Evolutionary conservation across 2,888 invertebrate species (phyloP).

Genomic region (Phyllotreta striolata): DNA sequence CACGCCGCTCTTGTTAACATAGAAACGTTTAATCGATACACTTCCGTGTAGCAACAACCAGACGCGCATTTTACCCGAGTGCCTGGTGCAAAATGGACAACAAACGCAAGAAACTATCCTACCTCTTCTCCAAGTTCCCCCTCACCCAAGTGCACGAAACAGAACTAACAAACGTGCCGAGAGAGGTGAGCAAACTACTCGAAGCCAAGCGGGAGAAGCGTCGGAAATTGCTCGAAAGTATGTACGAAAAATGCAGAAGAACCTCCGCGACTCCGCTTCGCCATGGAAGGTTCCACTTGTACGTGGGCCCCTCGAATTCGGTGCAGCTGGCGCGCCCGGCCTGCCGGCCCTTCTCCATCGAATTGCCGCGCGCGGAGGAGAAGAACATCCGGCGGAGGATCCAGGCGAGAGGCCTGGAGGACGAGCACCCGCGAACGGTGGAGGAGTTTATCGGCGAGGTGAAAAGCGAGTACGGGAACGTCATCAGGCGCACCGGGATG

Average conservation of each 20-base stretch:
- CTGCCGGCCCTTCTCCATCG: constrained; percentile 7
- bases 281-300: constrained; percentile 23
- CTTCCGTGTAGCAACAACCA: too few relatives aligned
- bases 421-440: constrained; percentile 64
- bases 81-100: constrained; percentile 22
- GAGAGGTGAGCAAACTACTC: constrained; percentile 39
- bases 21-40: too few relatives aligned
- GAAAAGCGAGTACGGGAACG: constrained; percentile 66
- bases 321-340: too few relatives aligned
- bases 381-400: constrained; percentile 67
- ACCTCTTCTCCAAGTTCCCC: constrained; percentile 29
- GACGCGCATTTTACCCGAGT: too few relatives aligned
- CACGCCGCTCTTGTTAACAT: too few relatives aligned
- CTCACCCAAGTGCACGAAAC: constrained; percentile 26
- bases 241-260: constrained; percentile 39
- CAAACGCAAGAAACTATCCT: constrained; percentile 12
- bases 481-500: constrained; percentile 57
- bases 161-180: constrained; percentile 37
- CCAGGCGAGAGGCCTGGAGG: constrained; percentile 65
- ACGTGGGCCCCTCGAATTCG: too few relatives aligned
- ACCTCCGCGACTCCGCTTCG: too few relatives aligned
- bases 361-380: constrained; percentile 64
- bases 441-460: constrained; percentile 65
- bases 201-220: constrained; percentile 33
- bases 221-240: constrained; percentile 40